Evolutionary conservation across 2,888 invertebrate species (phyloP), one percentile per base, ranked within the genome.

Genomic region (Lapara coniferarum): DNA sequence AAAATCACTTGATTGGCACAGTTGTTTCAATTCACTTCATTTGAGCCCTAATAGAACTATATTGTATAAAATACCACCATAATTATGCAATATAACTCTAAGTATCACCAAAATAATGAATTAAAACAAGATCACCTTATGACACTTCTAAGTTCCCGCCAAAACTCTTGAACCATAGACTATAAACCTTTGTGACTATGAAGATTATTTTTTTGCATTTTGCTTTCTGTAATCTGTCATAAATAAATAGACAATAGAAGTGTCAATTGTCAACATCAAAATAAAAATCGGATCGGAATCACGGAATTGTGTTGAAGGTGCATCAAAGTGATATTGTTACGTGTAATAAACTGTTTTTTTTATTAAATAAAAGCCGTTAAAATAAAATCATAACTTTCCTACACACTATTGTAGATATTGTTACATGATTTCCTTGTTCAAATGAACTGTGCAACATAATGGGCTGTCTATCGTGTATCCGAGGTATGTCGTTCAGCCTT

Each of bases 401-500:
- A 66, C 49, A 67, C 63, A 19, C 19, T 49, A 16, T 49, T 68
- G 58, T 67, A 59, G 37, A 49, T 53, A 53, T 70, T 66, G 59
- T 51, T 66, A 56, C 37, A 66, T 69, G 52, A 19, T 58, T 37
- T 51, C 49, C 55, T 52, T 66, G 66, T 56, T 75, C 80, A 79
- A 77, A 87, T 89, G 87, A 77, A 79, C 79, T 79, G 74, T 77
- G 72, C 76, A 77, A 76, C 79, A 89, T 81, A 79, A 93, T 93
- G 93, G 92, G 90, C 75, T 93, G 91, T 81, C 76, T 92, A 83
- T 84, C 89, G 77, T 93, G 92, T 89, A 88, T 93, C 72, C 86
- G 89, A 90, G 92, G 92, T 92, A 87, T 88, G 90, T 86, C 86
- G 84, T 88, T 77, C 82, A 84, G 81, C 77, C 79, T 84, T 83